phyloP scores from a whole-genome alignment of 2,113 vertebrate genomes.

The Brevimyrus niger region DNA sequence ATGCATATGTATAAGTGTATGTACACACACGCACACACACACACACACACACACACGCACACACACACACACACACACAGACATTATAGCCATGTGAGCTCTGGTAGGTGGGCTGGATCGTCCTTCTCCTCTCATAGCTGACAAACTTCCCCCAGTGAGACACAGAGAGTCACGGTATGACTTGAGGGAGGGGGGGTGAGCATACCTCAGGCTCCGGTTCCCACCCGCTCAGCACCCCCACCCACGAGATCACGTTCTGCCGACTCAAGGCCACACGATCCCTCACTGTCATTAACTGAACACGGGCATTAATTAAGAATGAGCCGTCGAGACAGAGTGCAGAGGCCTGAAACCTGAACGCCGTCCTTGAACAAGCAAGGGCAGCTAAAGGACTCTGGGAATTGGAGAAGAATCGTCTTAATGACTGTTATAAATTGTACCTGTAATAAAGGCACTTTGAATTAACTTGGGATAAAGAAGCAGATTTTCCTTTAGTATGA shows the following conservation, averaged over 20 bases:
- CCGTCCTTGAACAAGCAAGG: not conserved
- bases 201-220: not conserved
- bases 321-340: not conserved
- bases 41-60: not conserved
- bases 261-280: constrained; percentile 9
- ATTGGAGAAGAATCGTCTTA: not conserved
- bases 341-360: not conserved
- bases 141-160: not conserved
- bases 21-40: not conserved
- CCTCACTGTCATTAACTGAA: constrained; percentile 12
- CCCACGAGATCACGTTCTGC: not conserved
- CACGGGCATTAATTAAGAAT: constrained; percentile 18
- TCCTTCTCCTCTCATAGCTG: not conserved
- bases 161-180: not conserved
- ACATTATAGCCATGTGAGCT: not conserved
- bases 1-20: not conserved
- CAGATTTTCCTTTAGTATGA: not conserved
- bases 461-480: not conserved
- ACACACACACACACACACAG: not conserved
- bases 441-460: not conserved
- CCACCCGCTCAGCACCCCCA: constrained; percentile 7
- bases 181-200: not conserved
- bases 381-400: not conserved
- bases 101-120: not conserved
- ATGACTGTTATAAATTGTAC: constrained; percentile 3